These are phyloP conservation scores for Scalopus aquaticus DNA, from an alignment of 2,113 vertebrate species.

Conservation along the genomic window DNA sequence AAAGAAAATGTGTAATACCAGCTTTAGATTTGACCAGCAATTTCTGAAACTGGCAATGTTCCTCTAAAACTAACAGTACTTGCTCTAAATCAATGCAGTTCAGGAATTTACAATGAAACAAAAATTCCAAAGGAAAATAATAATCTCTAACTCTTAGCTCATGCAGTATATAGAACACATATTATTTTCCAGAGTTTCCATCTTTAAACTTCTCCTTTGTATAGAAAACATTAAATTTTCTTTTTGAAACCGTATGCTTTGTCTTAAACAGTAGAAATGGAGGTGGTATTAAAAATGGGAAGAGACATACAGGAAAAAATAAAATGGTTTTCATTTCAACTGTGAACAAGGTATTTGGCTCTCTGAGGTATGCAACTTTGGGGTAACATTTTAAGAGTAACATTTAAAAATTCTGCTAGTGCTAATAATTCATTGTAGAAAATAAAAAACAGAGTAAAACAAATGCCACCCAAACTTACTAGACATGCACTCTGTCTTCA, in stretches of 20 bases:
- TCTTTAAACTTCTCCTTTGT: background rate
- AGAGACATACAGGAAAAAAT: background rate
- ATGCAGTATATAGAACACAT: background rate
- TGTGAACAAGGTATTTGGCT: background rate
- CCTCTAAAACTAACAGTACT: background rate
- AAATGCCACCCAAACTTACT: background rate
- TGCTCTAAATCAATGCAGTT: background rate
- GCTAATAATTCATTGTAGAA: background rate
- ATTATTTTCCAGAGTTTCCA: background rate
- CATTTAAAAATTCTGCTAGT: background rate
- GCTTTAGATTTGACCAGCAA: background rate
- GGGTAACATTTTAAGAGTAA: background rate
- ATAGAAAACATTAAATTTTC: background rate
- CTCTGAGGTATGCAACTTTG: background rate
- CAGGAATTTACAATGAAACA: background rate
- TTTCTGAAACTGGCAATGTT: background rate
- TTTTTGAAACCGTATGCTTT: background rate
- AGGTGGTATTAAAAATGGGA: background rate
- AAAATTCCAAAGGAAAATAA: background rate
- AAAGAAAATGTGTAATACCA: background rate
- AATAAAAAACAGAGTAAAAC: slow-evolving; percentile 30
- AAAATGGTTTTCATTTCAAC: slow-evolving; percentile 3
- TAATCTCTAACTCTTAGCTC: background rate
- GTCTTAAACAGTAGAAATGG: background rate
- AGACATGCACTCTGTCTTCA: background rate